phyloP scores from a whole-genome alignment of 2,888 invertebrate species.

The Steromphala cineraria region DNA sequence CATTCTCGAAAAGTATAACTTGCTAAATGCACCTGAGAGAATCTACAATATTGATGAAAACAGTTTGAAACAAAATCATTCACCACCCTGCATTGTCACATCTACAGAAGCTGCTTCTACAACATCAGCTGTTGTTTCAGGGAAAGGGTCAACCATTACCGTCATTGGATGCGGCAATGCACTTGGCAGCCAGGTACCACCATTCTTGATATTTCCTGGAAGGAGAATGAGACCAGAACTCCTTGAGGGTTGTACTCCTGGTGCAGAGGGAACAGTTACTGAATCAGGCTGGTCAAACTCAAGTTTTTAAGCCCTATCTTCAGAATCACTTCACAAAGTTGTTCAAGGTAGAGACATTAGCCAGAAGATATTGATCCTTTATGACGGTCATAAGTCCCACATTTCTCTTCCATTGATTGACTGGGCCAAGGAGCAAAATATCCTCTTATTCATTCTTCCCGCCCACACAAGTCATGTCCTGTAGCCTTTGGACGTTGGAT shows the following conservation, averaged over 20 bases:
- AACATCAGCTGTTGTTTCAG: conserved; percentile 1
- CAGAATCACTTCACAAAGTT: conserved; percentile 23
- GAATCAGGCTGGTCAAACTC: conserved; percentile 34
- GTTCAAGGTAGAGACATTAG: too few relatives aligned
- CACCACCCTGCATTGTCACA: conserved; percentile 14
- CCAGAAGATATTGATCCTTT: too few relatives aligned
- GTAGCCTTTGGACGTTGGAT: too few relatives aligned
- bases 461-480: too few relatives aligned
- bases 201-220: conserved; percentile 29
- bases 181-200: conserved; percentile 27
- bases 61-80: neutral
- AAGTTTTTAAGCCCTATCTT: conserved; percentile 30
- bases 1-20: conserved; percentile 26
- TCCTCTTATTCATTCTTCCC: too few relatives aligned
- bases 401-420: too few relatives aligned
- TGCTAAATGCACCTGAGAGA: conserved; percentile 20
- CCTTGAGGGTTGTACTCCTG: neutral
- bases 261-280: conserved; percentile 25
- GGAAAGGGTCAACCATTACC: conserved; percentile 17
- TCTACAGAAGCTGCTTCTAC: neutral
- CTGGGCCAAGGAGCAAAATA: too few relatives aligned
- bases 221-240: conserved; percentile 25
- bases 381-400: too few relatives aligned
- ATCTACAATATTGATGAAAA: conserved; percentile 27
- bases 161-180: conserved; percentile 34